Evolutionary conservation across 1,140 invertebrate genomes (phyloP).

Genomic region (Magallana ariakensis): DNA sequence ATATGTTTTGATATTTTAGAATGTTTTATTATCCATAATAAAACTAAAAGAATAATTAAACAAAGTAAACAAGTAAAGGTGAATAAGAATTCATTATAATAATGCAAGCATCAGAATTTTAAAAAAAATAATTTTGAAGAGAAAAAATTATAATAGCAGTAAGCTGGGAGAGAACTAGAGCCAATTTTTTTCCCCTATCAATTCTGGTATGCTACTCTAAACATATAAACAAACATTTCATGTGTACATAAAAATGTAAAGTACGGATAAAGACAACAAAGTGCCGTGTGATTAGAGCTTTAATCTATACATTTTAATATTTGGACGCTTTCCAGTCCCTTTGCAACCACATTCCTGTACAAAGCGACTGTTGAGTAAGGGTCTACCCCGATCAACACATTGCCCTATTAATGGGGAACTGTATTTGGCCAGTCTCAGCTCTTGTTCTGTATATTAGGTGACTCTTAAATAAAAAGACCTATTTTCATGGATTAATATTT

Average conservation of each 20-base stretch:
- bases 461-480: constrained; percentile 20
- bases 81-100: too few species aligned
- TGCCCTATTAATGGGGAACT: constrained; percentile 5
- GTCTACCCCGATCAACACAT: constrained; percentile 6
- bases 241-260: constrained; percentile 37
- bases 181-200: neutral
- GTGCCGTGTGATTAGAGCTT: constrained; percentile 14
- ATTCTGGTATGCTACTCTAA: constrained; percentile 6
- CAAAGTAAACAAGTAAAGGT: too few species aligned
- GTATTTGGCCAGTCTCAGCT: constrained; percentile 10
- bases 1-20: too few species aligned
- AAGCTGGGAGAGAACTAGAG: too few species aligned
- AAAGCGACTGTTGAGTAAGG: neutral
- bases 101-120: too few species aligned
- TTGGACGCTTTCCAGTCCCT: constrained; percentile 20
- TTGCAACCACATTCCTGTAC: neutral
- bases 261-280: constrained; percentile 34
- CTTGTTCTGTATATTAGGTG: constrained; percentile 6
- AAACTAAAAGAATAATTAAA: too few species aligned
- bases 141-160: too few species aligned
- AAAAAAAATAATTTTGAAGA: too few species aligned
- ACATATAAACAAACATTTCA: constrained; percentile 21
- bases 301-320: constrained; percentile 34
- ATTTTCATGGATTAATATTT: constrained; percentile 25
- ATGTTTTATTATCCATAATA: too few species aligned